Evolutionary conservation across 2,113 vertebrate genomes (phyloP).

Genomic region (Amia ocellicauda): DNA sequence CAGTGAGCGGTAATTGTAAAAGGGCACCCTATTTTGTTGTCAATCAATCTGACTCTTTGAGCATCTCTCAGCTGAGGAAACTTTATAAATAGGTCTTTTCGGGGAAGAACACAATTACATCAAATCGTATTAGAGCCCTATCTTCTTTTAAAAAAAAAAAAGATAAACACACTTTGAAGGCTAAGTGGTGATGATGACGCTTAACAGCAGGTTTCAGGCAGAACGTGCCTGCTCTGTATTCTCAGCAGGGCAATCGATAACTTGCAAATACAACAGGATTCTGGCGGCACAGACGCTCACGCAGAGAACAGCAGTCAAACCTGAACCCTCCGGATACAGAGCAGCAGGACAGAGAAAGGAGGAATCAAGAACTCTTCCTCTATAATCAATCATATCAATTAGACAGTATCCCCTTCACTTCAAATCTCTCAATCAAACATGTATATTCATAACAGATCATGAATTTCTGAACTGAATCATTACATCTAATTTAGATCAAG

Average conservation of each 20-base stretch:
- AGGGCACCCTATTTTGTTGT: slow-evolving; percentile 8
- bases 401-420: slow-evolving; percentile 24
- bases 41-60: neutral
- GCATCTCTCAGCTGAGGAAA: slow-evolving; percentile 1
- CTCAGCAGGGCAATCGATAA: slow-evolving; percentile 15
- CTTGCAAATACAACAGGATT: neutral
- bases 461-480: too few species aligned
- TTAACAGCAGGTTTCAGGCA: slow-evolving; percentile 14
- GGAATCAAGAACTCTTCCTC: slow-evolving; percentile 28
- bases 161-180: slow-evolving; percentile 14
- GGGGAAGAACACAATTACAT: slow-evolving; percentile 2
- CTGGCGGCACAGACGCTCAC: neutral
- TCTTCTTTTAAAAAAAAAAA: neutral
- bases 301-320: neutral
- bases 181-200: slow-evolving; percentile 14
- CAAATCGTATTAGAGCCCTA: slow-evolving; percentile 2
- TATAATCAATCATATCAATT: slow-evolving; percentile 36
- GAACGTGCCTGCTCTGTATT: slow-evolving; percentile 10
- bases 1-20: slow-evolving; percentile 7
- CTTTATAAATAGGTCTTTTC: slow-evolving; percentile 1
- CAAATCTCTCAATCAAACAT: neutral
- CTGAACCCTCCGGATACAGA: slow-evolving; percentile 10
- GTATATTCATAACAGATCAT: too few species aligned
- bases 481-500: too few species aligned
- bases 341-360: neutral